Evolutionary conservation across 2,113 vertebrate genomes (phyloP).

Genomic region (Antechinus stuartii): DNA sequence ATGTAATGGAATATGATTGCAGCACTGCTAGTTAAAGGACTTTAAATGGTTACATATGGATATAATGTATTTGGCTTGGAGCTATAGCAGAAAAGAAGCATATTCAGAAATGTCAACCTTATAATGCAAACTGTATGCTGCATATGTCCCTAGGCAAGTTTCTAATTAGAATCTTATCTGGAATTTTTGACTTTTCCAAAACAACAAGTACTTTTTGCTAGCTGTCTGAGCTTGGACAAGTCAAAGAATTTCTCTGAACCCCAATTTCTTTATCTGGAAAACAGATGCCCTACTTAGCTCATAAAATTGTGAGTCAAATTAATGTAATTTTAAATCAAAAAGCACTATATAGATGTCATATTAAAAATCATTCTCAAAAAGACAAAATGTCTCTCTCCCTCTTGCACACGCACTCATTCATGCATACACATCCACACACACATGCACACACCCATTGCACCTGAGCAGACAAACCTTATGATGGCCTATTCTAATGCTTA

Average conservation of each 20-base stretch:
- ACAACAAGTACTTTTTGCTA: neutral
- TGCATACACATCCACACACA: neutral
- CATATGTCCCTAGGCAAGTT: too few species aligned
- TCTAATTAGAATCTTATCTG: neutral
- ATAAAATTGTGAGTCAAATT: neutral
- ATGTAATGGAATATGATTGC: neutral
- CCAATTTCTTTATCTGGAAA: neutral
- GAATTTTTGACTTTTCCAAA: conserved; percentile 2
- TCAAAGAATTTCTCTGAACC: neutral
- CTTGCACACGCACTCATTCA: too few species aligned
- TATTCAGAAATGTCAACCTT: neutral
- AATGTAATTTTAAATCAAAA: neutral
- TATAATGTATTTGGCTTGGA: neutral
- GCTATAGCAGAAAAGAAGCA: neutral
- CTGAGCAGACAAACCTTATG: neutral
- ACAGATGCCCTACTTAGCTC: neutral
- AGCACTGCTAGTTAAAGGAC: neutral
- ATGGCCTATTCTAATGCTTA: neutral
- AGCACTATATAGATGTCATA: neutral
- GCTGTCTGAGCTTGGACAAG: neutral
- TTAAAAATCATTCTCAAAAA: neutral
- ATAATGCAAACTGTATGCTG: neutral
- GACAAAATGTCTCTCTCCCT: neutral
- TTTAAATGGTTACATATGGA: neutral
- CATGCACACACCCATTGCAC: neutral